Conservation (phyloP, 1,140 invertebrate species). For the Nephila pilipes region DNA sequence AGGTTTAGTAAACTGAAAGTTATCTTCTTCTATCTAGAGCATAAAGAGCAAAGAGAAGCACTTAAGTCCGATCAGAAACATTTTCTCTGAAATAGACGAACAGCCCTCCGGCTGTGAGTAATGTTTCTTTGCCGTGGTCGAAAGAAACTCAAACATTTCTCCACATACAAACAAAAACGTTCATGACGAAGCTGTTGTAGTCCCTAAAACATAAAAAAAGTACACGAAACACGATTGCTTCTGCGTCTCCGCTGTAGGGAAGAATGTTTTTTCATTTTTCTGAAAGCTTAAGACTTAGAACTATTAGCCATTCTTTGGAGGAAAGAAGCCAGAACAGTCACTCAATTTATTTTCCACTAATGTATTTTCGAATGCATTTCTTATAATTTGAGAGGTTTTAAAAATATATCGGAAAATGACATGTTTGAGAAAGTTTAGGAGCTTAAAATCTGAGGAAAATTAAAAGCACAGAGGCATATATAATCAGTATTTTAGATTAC, state of each 20-base stretch:
- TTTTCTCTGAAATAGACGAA: conserved; percentile 38
- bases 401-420: background rate
- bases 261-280: background rate
- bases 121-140: conserved; percentile 2
- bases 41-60: background rate
- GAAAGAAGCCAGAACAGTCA: background rate
- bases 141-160: conserved; percentile 52
- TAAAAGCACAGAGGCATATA: too few relatives aligned
- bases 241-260: background rate
- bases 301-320: conserved; percentile 11
- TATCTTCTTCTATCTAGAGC: background rate
- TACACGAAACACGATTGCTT: background rate
- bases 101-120: conserved; percentile 38
- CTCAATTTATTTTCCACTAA: background rate
- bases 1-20: background rate
- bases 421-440: background rate
- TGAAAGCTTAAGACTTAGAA: background rate
- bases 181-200: background rate
- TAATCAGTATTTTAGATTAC: too few relatives aligned
- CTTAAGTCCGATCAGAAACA: conserved; percentile 57
- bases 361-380: background rate
- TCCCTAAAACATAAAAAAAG: background rate
- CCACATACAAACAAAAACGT: conserved; percentile 49
- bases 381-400: conserved; percentile 6
- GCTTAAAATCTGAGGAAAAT: background rate